Conservation (phyloP, 1,140 invertebrate genomes). For the Fopius arisanus region DNA sequence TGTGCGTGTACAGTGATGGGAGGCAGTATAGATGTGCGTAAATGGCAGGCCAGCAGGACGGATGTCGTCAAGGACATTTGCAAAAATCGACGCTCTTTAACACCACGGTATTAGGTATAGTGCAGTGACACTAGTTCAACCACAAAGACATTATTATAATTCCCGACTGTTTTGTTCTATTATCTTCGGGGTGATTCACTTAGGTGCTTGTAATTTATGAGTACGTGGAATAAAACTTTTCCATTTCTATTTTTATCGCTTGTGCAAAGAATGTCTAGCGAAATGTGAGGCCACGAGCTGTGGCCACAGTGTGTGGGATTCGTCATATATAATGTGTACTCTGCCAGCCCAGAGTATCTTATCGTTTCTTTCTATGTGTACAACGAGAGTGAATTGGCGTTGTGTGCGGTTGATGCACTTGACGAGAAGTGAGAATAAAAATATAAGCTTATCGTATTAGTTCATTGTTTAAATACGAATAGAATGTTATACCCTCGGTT, state of each 20-base stretch:
- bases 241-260: slow-evolving; percentile 33
- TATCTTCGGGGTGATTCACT: slow-evolving; percentile 4
- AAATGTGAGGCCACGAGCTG: slow-evolving; percentile 4
- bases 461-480: neutral
- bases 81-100: slow-evolving; percentile 18
- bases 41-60: slow-evolving; percentile 6
- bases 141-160: slow-evolving; percentile 12
- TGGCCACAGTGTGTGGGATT: slow-evolving; percentile 5
- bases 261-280: slow-evolving; percentile 24
- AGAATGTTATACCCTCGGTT: neutral
- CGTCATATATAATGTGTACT: neutral
- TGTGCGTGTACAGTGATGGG: neutral
- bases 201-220: slow-evolving; percentile 7
- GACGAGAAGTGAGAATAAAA: slow-evolving; percentile 17
- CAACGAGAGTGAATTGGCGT: slow-evolving; percentile 7
- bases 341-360: neutral
- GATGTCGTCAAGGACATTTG: slow-evolving; percentile 31
- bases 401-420: slow-evolving; percentile 32
- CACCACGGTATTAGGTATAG: neutral
- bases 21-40: neutral
- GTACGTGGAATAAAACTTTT: slow-evolving; percentile 29
- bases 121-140: neutral
- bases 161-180: slow-evolving; percentile 15
- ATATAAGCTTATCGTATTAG: slow-evolving; percentile 1
- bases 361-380: slow-evolving; percentile 8